Evolutionary conservation across 2,797 vertebrate genomes (phyloP).

Genomic region (Catostomus latipinnis): DNA sequence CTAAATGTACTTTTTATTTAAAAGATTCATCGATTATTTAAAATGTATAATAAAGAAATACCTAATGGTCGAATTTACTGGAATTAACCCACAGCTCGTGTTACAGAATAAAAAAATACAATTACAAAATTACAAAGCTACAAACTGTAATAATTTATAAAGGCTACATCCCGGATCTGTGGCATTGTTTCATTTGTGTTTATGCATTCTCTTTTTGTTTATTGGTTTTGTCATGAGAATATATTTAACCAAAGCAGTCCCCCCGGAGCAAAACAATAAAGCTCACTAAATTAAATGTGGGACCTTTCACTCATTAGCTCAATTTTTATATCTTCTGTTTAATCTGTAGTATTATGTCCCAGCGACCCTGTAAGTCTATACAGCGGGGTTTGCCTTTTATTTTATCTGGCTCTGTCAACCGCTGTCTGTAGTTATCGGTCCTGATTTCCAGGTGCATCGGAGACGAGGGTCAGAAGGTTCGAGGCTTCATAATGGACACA

Average conservation of each 20-base stretch:
- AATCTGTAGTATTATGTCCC: background rate
- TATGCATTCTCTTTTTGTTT: constrained; percentile 13
- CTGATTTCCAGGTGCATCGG: constrained; percentile 83
- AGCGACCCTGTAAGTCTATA: background rate
- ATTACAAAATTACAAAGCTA: background rate
- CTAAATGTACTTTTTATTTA: background rate
- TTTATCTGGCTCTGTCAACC: constrained; percentile 25
- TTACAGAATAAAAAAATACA: background rate
- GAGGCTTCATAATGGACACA: constrained; percentile 60
- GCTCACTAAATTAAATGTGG: constrained; percentile 19
- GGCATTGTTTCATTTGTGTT: constrained; percentile 12
- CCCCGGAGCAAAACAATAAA: background rate
- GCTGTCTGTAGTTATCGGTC: constrained; percentile 70
- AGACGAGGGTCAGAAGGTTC: constrained; percentile 70
- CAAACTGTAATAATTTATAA: background rate
- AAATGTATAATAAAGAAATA: background rate
- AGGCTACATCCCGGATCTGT: constrained; percentile 19
- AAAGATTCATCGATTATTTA: background rate
- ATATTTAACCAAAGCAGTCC: constrained; percentile 17
- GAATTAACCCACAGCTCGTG: background rate
- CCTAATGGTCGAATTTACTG: background rate
- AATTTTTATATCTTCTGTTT: constrained; percentile 34
- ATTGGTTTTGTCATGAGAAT: constrained; percentile 2
- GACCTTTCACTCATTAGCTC: constrained; percentile 16
- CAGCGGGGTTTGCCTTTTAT: constrained; percentile 14